A percentile compares a stretch with the other conserved stretches of the same genome.
phyloP scores from a whole-genome alignment of 2,113 vertebrate species.

The Terrapene triunguis region DNA sequence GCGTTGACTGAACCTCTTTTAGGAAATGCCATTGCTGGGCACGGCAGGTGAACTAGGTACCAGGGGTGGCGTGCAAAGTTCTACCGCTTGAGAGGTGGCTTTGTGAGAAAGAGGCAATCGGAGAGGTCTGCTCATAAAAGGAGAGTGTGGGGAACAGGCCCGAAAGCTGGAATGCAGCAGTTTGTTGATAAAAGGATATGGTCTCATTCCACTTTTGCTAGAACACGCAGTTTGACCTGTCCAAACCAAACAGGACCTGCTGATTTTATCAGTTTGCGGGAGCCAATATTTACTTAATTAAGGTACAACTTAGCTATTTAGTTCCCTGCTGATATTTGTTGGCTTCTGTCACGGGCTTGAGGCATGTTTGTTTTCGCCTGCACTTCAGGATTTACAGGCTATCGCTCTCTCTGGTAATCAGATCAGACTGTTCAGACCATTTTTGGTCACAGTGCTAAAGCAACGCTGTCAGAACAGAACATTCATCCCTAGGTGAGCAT shows the following conservation, averaged over 20 bases:
- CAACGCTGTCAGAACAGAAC: background rate
- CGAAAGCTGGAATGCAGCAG: background rate
- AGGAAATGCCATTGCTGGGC: background rate
- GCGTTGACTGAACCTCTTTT: background rate
- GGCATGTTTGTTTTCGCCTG: background rate
- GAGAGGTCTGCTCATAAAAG: background rate
- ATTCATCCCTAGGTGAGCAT: background rate
- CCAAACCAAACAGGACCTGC: background rate
- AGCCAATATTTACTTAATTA: background rate
- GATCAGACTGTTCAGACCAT: background rate
- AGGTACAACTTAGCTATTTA: background rate
- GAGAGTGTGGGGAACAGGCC: too few species aligned
- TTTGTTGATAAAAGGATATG: background rate
- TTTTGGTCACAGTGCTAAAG: background rate
- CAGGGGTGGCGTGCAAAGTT: background rate
- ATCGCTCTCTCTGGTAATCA: background rate
- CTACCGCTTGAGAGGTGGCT: background rate
- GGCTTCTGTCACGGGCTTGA: background rate
- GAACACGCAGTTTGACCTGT: too few species aligned
- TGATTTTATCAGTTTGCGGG: background rate
- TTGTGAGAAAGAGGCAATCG: too few species aligned
- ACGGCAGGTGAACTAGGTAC: background rate
- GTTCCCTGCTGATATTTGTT: background rate
- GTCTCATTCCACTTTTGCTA: background rate
- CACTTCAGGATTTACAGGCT: background rate